Percentiles rank a stretch among this genome's conserved stretches.
These are phyloP conservation scores for Rhodinocichla rosea DNA, from an alignment of 2,113 vertebrate genomes.

Conservation along the genomic window DNA sequence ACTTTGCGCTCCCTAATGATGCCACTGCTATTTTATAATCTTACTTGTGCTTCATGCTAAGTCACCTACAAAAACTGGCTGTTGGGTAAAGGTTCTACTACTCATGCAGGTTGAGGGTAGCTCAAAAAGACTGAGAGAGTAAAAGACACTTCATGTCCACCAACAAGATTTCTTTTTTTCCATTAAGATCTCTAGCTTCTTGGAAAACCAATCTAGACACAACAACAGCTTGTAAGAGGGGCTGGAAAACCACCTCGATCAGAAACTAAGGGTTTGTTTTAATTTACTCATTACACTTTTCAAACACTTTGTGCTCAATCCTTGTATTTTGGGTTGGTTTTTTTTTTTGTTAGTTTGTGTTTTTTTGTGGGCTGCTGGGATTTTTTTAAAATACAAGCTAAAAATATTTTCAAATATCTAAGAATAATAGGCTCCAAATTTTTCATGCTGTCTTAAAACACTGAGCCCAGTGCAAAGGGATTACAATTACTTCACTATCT, in stretches of 20 bases:
- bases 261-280: not conserved
- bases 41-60: not conserved
- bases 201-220: not conserved
- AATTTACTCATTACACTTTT: not conserved
- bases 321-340: not conserved
- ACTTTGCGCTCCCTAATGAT: not conserved
- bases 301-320: not conserved
- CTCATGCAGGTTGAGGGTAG: not conserved
- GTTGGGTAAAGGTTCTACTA: not conserved
- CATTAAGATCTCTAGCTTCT: not conserved
- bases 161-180: not conserved
- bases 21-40: not conserved
- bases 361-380: no score
- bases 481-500: not conserved
- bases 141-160: not conserved
- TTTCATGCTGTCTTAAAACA: not conserved
- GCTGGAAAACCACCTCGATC: not conserved
- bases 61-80: not conserved
- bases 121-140: not conserved
- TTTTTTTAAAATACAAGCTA: not conserved
- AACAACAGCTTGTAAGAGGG: not conserved
- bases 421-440: not conserved
- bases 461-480: not conserved
- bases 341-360: not conserved
- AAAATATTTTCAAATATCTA: not conserved